phyloP scores from a whole-genome alignment of 2,113 vertebrate genomes.

The Micromys minutus region DNA sequence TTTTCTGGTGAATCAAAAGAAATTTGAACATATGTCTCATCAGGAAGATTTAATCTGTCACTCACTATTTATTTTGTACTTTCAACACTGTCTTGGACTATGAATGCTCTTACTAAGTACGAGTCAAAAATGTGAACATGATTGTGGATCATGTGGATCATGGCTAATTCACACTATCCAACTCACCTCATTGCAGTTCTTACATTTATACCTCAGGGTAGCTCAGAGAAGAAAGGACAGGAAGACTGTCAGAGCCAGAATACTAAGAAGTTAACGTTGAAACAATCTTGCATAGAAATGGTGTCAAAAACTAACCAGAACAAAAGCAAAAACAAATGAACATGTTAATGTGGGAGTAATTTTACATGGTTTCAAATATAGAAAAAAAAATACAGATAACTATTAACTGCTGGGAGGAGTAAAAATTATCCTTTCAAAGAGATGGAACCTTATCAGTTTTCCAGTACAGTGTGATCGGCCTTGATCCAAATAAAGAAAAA shows the following conservation, averaged over 20 bases:
- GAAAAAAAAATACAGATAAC: background rate
- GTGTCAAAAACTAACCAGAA: background rate
- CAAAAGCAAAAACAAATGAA: background rate
- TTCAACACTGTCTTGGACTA: background rate
- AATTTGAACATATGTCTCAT: background rate
- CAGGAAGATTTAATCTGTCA: background rate
- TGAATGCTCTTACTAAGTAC: background rate
- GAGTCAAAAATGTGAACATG: background rate
- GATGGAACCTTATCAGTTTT: background rate
- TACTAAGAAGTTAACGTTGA: background rate
- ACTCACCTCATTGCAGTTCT: background rate
- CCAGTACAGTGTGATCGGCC: background rate
- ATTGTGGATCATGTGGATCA: no score
- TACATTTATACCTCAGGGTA: background rate
- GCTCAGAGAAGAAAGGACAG: background rate
- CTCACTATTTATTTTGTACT: background rate
- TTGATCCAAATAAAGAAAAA: no score
- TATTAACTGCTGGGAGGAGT: background rate
- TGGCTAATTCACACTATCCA: background rate
- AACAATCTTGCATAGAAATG: background rate
- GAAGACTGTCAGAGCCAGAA: background rate
- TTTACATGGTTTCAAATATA: background rate
- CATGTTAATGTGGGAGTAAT: no score
- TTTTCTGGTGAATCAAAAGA: slow-evolving; percentile 45
- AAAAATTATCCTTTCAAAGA: background rate